A percentile compares a stretch with the other conserved stretches of the same genome.
These are phyloP conservation scores for Galerucella pusilla DNA, from an alignment of 2,888 invertebrate species.

Conservation along the genomic window DNA sequence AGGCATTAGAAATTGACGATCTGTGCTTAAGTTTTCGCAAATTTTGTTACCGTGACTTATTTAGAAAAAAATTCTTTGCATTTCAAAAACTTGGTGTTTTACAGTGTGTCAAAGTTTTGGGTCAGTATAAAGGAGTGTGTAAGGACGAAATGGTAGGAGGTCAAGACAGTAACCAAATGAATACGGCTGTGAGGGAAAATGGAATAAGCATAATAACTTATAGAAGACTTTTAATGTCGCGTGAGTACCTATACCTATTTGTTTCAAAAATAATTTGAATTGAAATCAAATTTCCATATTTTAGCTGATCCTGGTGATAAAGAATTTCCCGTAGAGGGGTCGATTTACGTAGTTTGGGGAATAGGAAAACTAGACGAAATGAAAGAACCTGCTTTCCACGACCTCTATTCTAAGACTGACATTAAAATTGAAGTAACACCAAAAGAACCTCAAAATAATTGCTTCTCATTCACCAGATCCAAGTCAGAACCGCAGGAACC, in stretches of 20 bases:
- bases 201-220: constrained; percentile 85
- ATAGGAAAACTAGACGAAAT: constrained; percentile 81
- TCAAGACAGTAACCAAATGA: constrained; percentile 83
- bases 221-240: constrained; percentile 78
- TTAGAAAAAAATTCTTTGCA: neutral
- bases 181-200: constrained; percentile 76
- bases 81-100: constrained; percentile 45
- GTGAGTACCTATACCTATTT: constrained; percentile 67
- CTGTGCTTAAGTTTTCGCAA: too few relatives aligned
- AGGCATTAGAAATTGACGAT: too few relatives aligned
- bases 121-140: constrained; percentile 88
- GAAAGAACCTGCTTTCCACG: constrained; percentile 86
- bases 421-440: constrained; percentile 75
- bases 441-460: constrained; percentile 75
- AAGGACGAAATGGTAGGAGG: constrained; percentile 86
- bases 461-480: constrained; percentile 76
- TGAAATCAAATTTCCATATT: constrained; percentile 39
- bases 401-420: constrained; percentile 79
- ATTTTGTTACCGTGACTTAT: too few relatives aligned
- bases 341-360: constrained; percentile 82
- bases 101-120: constrained; percentile 87
- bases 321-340: constrained; percentile 73
- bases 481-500: constrained; percentile 60
- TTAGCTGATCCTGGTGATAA: constrained; percentile 83
- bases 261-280: too few relatives aligned